Base-by-base conservation (phyloP, 2,113 vertebrate species). In the Ctenodactylus gundi region DNA sequence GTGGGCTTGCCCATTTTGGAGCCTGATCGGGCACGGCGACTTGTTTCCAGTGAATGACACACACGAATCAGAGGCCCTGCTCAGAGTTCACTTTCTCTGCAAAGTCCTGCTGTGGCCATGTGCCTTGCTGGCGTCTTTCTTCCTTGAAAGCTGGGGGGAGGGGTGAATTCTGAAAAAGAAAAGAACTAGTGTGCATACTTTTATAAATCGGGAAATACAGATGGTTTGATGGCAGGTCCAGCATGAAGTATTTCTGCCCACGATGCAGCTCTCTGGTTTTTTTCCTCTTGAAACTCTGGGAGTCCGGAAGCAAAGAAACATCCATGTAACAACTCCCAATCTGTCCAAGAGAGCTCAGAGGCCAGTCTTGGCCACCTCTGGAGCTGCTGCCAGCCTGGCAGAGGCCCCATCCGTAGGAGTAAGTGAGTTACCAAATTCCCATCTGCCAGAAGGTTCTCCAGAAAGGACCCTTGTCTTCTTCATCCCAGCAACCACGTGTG, bases 401-500 rank as follows among this genome's bases (percentile, higher is more conserved):
- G 27, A 34, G 4, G 23, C 57, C 21, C 44, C 5, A 2, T 4
- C 25, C 58, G 15, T 20, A 29, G 4, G 4, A 6, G 18, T 39
- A 4, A 21, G 21, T 7, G 31, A 73, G 49, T 31, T 23, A 15
- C 34, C n/a, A 36, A 84, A 57, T 55, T 15, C 29, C 1, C 3
- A 5, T 41, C 78, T 64, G 44, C 67, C 60, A 70, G 12, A 10
- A 57, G 27, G 72, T 7, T 77, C 90, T 85, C 1, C 7, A 44
- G 53, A 68, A 34, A n/a, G n/a, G n/a, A n/a, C n/a, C n/a, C n/a
- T n/a, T n/a, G n/a, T n/a, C n/a, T 1, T 17, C 83, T 20, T 0
- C 0, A 20, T 36, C 49, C 4, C 1, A 2, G 0, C 3, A 13
- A 23, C 64, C 1, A 0, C 0, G 27, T n/a, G n/a, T n/a, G n/a